Conservation (phyloP, 2,888 invertebrate species). For the Drosophila cognata region DNA sequence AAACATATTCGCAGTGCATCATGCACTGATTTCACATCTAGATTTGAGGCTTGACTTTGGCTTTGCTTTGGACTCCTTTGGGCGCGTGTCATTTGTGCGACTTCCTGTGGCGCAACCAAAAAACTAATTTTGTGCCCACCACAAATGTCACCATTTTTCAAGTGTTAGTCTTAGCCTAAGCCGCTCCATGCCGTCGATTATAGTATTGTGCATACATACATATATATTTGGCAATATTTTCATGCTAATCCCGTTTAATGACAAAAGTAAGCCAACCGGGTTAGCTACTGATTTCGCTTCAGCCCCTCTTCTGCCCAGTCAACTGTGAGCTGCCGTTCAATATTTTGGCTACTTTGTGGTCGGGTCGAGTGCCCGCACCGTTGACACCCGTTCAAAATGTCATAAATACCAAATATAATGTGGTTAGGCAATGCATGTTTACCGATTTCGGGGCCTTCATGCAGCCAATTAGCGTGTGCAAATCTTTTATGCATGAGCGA, state of each 20-base stretch:
- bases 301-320: slow-evolving; percentile 37
- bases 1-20: slow-evolving; percentile 66
- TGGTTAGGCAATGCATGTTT: slow-evolving; percentile 20
- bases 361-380: slow-evolving; percentile 63
- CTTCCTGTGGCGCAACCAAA: slow-evolving; percentile 60
- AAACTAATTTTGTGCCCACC: slow-evolving; percentile 65
- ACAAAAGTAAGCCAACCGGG: slow-evolving; percentile 63
- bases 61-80: slow-evolving; percentile 8
- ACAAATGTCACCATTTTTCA: slow-evolving; percentile 79
- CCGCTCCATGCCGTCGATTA: slow-evolving; percentile 48
- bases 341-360: slow-evolving; percentile 79
- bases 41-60: slow-evolving; percentile 67
- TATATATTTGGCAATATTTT: slow-evolving; percentile 46
- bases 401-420: slow-evolving; percentile 49
- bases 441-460: slow-evolving; percentile 32
- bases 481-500: slow-evolving; percentile 71
- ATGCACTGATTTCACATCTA: slow-evolving; percentile 42
- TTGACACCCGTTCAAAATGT: slow-evolving; percentile 57
- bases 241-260: slow-evolving; percentile 72
- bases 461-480: slow-evolving; percentile 75
- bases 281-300: slow-evolving; percentile 23
- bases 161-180: slow-evolving; percentile 62
- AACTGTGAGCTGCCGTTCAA: slow-evolving; percentile 57
- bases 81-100: slow-evolving; percentile 70
- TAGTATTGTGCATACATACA: slow-evolving; percentile 12